These are phyloP conservation scores for Rhagoletis pomonella DNA, from an alignment of 1,140 invertebrate genomes.

Conservation along the genomic window DNA sequence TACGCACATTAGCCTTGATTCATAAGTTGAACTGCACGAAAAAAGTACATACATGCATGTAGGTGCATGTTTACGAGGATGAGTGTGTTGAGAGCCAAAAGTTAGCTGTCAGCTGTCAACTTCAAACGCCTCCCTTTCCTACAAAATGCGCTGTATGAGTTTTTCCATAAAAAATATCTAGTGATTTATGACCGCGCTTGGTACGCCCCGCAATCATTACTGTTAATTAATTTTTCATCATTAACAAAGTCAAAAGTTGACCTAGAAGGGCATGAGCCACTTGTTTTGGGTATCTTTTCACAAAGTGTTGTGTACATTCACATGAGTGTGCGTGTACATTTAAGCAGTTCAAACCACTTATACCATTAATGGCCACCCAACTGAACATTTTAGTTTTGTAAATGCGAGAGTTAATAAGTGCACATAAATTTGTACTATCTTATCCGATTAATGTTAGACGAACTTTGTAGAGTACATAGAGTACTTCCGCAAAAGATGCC, in stretches of 20 bases:
- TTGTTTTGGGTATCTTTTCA: too few species aligned
- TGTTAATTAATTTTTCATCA: not conserved
- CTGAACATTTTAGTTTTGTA: too few species aligned
- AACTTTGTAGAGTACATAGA: too few species aligned
- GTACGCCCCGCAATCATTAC: not conserved
- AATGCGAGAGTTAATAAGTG: too few species aligned
- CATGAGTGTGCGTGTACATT: too few species aligned
- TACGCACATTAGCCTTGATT: not conserved
- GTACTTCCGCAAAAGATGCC: not conserved
- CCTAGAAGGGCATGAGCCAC: not conserved
- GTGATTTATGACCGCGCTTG: not conserved
- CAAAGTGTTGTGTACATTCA: too few species aligned
- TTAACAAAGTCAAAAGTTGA: not conserved
- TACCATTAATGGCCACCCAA: too few species aligned
- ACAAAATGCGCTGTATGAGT: not conserved
- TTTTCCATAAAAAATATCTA: not conserved
- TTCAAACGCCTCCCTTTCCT: not conserved
- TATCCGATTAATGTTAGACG: not conserved
- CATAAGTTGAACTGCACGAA: conserved; percentile 5
- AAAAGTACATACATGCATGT: too few species aligned
- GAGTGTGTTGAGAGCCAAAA: not conserved
- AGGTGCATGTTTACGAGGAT: not conserved
- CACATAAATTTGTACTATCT: not conserved
- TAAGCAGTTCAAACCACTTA: too few species aligned
- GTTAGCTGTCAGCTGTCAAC: not conserved